Percentiles rank a stretch among this genome's conserved stretches.
Evolutionary conservation across 2,113 vertebrate genomes (phyloP).

Genomic region (Centropus unirufus): DNA sequence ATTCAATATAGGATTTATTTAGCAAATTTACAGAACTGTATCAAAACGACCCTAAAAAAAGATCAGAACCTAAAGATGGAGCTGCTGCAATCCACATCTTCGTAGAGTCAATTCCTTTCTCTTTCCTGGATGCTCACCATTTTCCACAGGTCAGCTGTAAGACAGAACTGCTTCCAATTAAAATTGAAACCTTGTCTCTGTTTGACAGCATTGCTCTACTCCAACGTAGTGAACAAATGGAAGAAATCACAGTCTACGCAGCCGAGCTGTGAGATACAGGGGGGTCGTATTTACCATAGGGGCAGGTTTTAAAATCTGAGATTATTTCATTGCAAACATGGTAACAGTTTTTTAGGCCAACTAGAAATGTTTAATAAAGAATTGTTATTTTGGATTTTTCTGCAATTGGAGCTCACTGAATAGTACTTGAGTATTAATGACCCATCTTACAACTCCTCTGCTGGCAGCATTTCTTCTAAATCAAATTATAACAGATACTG

Average conservation of each 20-base stretch:
- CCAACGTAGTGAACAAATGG: not conserved
- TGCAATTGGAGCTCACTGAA: not conserved
- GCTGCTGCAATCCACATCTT: not conserved
- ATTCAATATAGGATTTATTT: not conserved
- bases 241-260: not conserved
- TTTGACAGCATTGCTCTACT: not conserved
- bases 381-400: not conserved
- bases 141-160: not conserved
- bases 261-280: not conserved
- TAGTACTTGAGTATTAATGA: not conserved
- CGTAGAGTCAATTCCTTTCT: accelerated
- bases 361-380: not conserved
- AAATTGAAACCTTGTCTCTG: not conserved
- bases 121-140: not conserved
- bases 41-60: not conserved
- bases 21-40: not conserved
- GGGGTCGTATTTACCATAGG: not conserved
- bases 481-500: not conserved
- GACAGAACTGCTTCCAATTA: not conserved
- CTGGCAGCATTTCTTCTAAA: not conserved
- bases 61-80: not conserved
- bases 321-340: not conserved
- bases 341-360: not conserved
- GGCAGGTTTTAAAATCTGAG: not conserved
- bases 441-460: not conserved